phyloP scores from a whole-genome alignment of 2,888 invertebrate genomes.

The Epirrita christyi region DNA sequence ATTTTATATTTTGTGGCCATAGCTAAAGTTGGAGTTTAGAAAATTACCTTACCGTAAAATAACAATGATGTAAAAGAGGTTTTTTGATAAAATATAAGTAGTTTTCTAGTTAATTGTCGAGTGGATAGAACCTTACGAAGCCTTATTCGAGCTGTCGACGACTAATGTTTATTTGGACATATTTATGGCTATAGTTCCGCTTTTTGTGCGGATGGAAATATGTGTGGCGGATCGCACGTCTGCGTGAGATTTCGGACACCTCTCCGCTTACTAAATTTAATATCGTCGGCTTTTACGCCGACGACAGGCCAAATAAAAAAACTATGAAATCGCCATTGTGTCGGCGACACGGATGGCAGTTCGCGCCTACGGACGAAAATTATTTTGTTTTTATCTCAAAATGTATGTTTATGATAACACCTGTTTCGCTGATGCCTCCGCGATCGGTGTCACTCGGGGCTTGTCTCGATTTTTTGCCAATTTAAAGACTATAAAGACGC shows the following conservation, averaged over 20 bases:
- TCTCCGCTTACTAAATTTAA: slow-evolving; percentile 85
- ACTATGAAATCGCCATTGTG: slow-evolving; percentile 82
- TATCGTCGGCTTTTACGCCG: slow-evolving; percentile 81
- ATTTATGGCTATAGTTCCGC: slow-evolving; percentile 85
- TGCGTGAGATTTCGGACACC: slow-evolving; percentile 85
- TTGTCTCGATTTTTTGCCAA: slow-evolving; percentile 83
- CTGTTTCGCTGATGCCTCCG: slow-evolving; percentile 83
- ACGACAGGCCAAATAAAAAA: slow-evolving; percentile 75
- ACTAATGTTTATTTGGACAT: slow-evolving; percentile 85
- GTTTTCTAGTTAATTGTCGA: slow-evolving; percentile 45
- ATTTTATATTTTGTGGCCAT: no score
- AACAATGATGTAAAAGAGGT: no score
- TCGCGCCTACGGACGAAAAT: slow-evolving; percentile 84
- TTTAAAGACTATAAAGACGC: slow-evolving; percentile 83
- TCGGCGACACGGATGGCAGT: slow-evolving; percentile 81
- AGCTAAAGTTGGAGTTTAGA: no score
- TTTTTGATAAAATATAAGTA: not conserved
- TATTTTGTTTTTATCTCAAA: slow-evolving; percentile 84
- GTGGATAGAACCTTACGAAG: slow-evolving; percentile 66
- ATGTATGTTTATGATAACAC: slow-evolving; percentile 85
- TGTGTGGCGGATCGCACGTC: slow-evolving; percentile 86
- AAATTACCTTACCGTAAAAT: no score
- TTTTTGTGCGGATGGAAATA: slow-evolving; percentile 85
- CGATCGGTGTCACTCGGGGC: slow-evolving; percentile 81
- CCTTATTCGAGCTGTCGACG: slow-evolving; percentile 69